Evolutionary conservation across 2,797 vertebrate species (phyloP).

Genomic region (Tympanoctomys barrerae): DNA sequence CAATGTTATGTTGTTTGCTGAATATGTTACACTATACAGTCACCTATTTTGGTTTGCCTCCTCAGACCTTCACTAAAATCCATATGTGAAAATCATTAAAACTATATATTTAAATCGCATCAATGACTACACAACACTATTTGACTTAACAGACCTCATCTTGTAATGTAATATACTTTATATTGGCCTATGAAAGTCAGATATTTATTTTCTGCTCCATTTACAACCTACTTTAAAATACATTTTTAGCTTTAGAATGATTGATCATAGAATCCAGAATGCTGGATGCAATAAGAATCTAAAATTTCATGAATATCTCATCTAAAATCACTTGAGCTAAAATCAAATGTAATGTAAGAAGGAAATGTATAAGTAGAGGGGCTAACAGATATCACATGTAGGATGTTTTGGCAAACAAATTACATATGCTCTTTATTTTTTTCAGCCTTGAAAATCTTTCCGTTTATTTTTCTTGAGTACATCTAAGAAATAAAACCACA

Average conservation of each 20-base stretch:
- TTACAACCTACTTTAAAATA: slow-evolving; percentile 7
- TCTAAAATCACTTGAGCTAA: neutral
- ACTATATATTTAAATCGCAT: neutral
- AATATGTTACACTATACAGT: neutral
- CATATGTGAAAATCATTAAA: neutral
- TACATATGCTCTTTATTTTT: neutral
- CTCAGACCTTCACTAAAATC: neutral
- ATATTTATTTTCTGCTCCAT: neutral
- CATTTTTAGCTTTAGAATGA: neutral
- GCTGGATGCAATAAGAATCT: neutral
- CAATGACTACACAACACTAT: neutral
- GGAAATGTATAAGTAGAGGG: neutral
- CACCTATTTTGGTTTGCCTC: neutral
- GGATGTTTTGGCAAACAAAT: slow-evolving; percentile 25
- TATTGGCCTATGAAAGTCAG: neutral
- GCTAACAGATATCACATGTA: neutral
- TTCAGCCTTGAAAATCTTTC: neutral
- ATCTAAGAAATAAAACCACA: neutral
- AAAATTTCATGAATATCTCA: neutral
- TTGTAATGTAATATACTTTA: neutral
- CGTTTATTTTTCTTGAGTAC: neutral
- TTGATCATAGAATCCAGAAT: neutral
- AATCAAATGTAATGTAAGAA: neutral
- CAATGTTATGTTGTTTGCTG: neutral
- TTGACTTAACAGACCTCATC: neutral